Base-by-base conservation (phyloP, 2,888 invertebrate species). In the Choristoneura rosaceana region DNA sequence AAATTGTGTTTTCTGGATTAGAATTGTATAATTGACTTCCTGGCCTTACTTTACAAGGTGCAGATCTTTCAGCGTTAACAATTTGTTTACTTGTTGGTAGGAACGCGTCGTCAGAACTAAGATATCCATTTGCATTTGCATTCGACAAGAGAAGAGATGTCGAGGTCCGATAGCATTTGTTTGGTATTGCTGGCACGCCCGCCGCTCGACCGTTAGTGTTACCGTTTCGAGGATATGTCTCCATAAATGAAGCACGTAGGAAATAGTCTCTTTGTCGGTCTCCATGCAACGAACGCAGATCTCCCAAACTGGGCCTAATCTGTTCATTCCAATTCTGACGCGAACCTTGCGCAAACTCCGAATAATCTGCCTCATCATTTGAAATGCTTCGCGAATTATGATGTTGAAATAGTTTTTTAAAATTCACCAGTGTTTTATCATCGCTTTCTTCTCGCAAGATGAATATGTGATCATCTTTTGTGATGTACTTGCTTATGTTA, bases 211-310 rank as follows among this genome's bases (percentile, higher is more conserved):
- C 91, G 91, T 92, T 93, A 92, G 82, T 84, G 82, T 89, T 90
- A 90, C 91, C 87, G 90, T 90, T 92, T 84, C 84, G 89, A 89
- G 89, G 88, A 89, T 88, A 88, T 87, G 89, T 87, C 89, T 90
- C 91, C 86, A 89, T 90, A 91, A 87, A 90, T 89, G 90, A 89
- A 90, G 90, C 92, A 90, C 90, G 91, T 90, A 88, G 86, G 82
- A 86, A 88, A 86, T 86, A 87, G 85, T 84, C 87, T 82, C 87
- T 90, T 90, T 91, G 88, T 89, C 88, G 90, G 89, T 85, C 86
- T 82, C 77, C 80, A 81, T 81, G 83, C 75, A 80, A 78, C 76
- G 84, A 84, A 84, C 85, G 87, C 80, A 89, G 83, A 87, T 89
- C 85, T 84, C 84, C 84, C 80, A 87, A 87, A 88, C 82, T 78